These are phyloP conservation scores for Heloderma charlesbogerti DNA, from an alignment of 2,113 vertebrate genomes.

Conservation along the genomic window DNA sequence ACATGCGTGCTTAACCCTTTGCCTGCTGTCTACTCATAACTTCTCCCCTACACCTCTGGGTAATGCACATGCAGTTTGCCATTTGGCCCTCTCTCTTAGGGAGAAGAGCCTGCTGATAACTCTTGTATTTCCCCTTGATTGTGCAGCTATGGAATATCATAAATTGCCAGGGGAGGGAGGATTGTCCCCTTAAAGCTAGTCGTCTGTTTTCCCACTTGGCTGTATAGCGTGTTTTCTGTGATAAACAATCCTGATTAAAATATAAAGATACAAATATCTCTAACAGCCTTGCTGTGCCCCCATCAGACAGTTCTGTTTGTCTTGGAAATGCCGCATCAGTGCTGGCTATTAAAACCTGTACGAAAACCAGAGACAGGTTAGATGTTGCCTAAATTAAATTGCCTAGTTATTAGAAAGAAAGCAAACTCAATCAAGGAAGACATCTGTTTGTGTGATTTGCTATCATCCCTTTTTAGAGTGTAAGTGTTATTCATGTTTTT, in stretches of 20 bases:
- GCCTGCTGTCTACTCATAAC: not conserved
- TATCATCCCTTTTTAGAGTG: not conserved
- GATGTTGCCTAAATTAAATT: constrained; percentile 16
- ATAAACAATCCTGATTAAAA: constrained; percentile 9
- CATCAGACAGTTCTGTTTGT: accelerated
- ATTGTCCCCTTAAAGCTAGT: not conserved
- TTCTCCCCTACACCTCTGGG: not conserved
- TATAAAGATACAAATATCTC: constrained; percentile 1
- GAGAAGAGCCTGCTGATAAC: not conserved
- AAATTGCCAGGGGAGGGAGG: not conserved
- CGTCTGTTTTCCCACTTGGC: not conserved
- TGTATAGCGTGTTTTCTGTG: not conserved
- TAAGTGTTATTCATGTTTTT: constrained; percentile 22
- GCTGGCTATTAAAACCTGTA: constrained; percentile 4
- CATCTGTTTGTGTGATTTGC: not conserved
- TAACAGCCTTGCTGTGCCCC: not conserved
- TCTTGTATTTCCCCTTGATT: not conserved
- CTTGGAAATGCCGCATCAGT: not conserved
- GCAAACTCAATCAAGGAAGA: constrained; percentile 16
- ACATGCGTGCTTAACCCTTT: not conserved
- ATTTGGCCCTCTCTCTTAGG: not conserved
- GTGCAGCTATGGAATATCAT: not conserved
- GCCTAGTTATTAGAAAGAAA: constrained; percentile 40
- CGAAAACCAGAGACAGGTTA: not conserved
- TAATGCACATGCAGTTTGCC: not conserved